These are phyloP conservation scores for Megalopta genalis DNA, from an alignment of 1,140 invertebrate species.

Conservation along the genomic window DNA sequence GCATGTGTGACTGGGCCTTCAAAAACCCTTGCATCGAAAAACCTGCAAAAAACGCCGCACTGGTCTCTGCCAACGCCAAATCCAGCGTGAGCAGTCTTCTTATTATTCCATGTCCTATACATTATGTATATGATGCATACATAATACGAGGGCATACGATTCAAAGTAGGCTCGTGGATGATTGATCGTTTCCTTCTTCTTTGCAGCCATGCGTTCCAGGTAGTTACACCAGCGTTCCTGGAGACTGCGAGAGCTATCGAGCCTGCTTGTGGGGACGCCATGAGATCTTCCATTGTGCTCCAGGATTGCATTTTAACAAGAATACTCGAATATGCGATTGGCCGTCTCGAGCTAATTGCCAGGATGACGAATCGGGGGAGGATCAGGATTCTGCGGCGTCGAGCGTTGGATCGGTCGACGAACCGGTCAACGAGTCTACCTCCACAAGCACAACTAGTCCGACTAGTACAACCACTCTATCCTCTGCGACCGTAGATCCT, in stretches of 20 bases:
- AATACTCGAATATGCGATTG: slow-evolving; percentile 88
- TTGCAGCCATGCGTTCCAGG: slow-evolving; percentile 83
- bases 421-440: not conserved
- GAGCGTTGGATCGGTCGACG: not conserved
- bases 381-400: not conserved
- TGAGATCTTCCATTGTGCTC: slow-evolving; percentile 85
- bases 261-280: slow-evolving; percentile 90
- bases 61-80: slow-evolving; percentile 47
- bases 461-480: slow-evolving; percentile 58
- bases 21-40: slow-evolving; percentile 75
- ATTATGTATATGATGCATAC: no score
- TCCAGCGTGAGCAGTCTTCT: slow-evolving; percentile 25
- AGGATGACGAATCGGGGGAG: slow-evolving; percentile 60
- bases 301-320: slow-evolving; percentile 89
- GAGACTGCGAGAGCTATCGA: slow-evolving; percentile 87
- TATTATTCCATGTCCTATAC: no score
- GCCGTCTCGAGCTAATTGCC: slow-evolving; percentile 86
- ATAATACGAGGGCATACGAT: no score
- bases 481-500: slow-evolving; percentile 73
- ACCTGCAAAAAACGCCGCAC: slow-evolving; percentile 48
- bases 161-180: no score
- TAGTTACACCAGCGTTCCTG: slow-evolving; percentile 82
- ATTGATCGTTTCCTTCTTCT: not conserved
- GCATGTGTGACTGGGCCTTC: slow-evolving; percentile 86
- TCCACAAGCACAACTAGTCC: no score